Base-by-base conservation (phyloP, 2,113 vertebrate genomes). In the Atlantisia rogersi region DNA sequence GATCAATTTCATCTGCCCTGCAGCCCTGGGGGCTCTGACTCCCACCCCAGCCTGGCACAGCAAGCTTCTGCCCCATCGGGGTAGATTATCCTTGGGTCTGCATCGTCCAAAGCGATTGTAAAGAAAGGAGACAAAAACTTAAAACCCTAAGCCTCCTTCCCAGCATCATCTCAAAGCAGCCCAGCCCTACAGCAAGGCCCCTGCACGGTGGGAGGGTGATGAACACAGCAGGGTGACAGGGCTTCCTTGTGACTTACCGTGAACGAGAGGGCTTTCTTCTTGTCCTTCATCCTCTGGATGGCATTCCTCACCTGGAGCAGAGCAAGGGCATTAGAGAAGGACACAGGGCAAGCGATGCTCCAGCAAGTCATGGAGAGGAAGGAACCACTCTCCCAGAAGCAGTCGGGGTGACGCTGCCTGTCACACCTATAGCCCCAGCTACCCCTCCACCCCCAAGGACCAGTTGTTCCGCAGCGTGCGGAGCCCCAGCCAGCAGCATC, bases 271-370 rank as follows among this genome's bases (percentile, higher is more conserved):
- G 98, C 98, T 82, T 98, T 99, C 87, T 98, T 98, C 97, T 99
- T 99, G 92, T 99, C 98, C 94, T 98, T 98, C 97, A 98, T 99
- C 97, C 99, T 99, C 96, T 98, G 98, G 94, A 99, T 99, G 89
- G 99, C 98, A 93, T 98, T 99, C 94, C 99, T 98, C 95, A 99
- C 99, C 99, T 99, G 94, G 42, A 81, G 58, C 73, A 81, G 65
- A 94, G 76, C 68, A 96, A 63, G 85, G 68, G 32, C 11, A 8
- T 86, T 62, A 86, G 80, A 48, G 15, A 31, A 58, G 9, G 71
- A 28, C 31, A n/a, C 40, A 52, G 69, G 90, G 59, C 65, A 59
- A 60, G 16, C 85, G 24, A 40, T 58, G 11, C 28, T 62, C 68
- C 82, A 91, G 63, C 25, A 53, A 78, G 64, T 2, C 60, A 26